These are phyloP conservation scores for Margarornis squamiger DNA, from an alignment of 2,797 vertebrate genomes.

Conservation along the genomic window DNA sequence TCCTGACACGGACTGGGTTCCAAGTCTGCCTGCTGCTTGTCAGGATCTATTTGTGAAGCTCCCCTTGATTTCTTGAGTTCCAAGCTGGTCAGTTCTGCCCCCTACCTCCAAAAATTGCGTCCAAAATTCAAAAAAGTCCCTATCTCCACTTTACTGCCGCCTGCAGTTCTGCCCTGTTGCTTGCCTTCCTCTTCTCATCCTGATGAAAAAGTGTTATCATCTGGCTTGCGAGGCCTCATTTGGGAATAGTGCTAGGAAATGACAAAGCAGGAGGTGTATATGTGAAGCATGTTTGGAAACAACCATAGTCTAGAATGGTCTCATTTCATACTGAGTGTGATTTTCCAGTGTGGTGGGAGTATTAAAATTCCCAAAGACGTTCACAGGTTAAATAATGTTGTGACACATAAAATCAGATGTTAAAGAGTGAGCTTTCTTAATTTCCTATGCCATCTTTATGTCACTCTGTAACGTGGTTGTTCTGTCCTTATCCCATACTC, in stretches of 20 bases:
- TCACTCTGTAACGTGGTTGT: neutral
- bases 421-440: neutral
- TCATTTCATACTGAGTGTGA: neutral
- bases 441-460: neutral
- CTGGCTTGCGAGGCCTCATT: neutral
- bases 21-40: neutral
- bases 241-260: neutral
- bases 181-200: neutral
- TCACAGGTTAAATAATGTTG: neutral
- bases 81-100: neutral
- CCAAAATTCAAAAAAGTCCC: neutral
- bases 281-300: neutral
- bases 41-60: neutral
- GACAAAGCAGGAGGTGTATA: neutral
- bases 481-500: neutral
- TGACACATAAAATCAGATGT: neutral
- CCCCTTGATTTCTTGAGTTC: neutral
- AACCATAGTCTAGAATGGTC: neutral
- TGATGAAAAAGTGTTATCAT: neutral
- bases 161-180: neutral
- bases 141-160: neutral
- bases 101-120: rapidly evolving
- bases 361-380: neutral
- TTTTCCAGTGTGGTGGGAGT: neutral
- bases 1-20: neutral